Conservation (phyloP, 2,797 vertebrate species). For the Protosalanx chinensis region DNA sequence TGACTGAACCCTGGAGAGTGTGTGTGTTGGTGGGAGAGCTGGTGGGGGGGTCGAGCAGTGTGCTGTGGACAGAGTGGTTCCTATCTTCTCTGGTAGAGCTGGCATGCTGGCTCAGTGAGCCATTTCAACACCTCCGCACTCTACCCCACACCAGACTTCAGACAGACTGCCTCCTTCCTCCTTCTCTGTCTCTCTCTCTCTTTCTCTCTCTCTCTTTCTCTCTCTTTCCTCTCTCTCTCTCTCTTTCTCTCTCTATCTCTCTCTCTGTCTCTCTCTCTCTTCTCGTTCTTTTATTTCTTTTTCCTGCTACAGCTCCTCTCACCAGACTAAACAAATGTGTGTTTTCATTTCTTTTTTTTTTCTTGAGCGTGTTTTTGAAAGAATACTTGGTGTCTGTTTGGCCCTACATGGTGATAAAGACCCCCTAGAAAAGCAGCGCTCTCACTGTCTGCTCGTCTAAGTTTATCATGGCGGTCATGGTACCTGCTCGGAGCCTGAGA, state of each 20-base stretch:
- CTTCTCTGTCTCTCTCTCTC: slow-evolving; percentile 1
- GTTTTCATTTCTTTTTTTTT: slow-evolving; percentile 22
- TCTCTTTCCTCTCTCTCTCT: slow-evolving; percentile 8
- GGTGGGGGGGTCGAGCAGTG: slow-evolving; percentile 31
- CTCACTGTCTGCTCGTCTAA: not conserved
- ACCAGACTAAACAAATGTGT: slow-evolving; percentile 33
- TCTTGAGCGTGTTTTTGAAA: slow-evolving; percentile 26
- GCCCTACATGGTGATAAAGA: slow-evolving; percentile 18
- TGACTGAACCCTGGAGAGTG: slow-evolving; percentile 34
- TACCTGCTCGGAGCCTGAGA: not conserved
- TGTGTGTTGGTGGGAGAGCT: slow-evolving; percentile 23
- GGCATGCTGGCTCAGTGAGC: slow-evolving; percentile 63
- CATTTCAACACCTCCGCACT: slow-evolving; percentile 68
- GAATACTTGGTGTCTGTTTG: slow-evolving; percentile 21
- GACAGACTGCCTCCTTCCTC: slow-evolving; percentile 19
- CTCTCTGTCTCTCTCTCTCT: slow-evolving; percentile 14
- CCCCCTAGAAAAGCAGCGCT: slow-evolving; percentile 1
- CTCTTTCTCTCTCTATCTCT: not conserved
- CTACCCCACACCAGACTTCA: slow-evolving; percentile 49
- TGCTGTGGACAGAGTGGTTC: slow-evolving; percentile 58
- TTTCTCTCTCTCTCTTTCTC: not conserved
- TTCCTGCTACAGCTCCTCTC: not conserved
- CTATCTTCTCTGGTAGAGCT: slow-evolving; percentile 55
- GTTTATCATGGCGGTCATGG: not conserved
- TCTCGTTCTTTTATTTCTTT: not conserved